A percentile compares a stretch with the other conserved stretches of the same genome.
phyloP scores from a whole-genome alignment of 30 jellyfish, hydroid and myxozoan species.

The Aurelia sp. region DNA sequence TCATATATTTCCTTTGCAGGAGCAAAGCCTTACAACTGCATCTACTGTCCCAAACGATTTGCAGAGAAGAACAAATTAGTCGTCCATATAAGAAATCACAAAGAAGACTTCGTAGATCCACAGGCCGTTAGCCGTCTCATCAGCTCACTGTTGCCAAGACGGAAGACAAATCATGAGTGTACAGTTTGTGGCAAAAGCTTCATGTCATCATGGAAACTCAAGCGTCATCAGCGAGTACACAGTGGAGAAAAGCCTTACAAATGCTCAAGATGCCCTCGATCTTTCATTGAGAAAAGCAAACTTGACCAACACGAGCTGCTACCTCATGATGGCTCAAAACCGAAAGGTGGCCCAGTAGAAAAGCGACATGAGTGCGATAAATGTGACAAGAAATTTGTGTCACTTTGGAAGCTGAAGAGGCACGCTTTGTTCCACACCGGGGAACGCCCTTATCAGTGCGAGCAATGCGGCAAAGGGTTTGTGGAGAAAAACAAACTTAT shows the following conservation, averaged over 20 bases:
- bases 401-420: conserved; percentile 64
- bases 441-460: conserved; percentile 73
- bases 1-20: conserved; percentile 7
- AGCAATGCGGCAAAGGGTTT: conserved; percentile 68
- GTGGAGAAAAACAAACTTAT: conserved; percentile 65
- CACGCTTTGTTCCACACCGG: conserved; percentile 71
- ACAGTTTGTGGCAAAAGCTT: conserved; percentile 53
- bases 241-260: conserved; percentile 78
- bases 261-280: conserved; percentile 51
- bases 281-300: conserved; percentile 68
- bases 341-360: conserved; percentile 22
- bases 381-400: conserved; percentile 68
- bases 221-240: conserved; percentile 65
- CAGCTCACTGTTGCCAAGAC: conserved; percentile 60
- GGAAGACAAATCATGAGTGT: conserved; percentile 61
- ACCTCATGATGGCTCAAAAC: conserved; percentile 66
- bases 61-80: conserved; percentile 73
- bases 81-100: conserved; percentile 62
- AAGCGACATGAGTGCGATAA: conserved; percentile 51
- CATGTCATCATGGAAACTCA: conserved; percentile 72
- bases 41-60: conserved; percentile 75
- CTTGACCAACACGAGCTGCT: conserved; percentile 55
- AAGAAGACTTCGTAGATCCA: conserved; percentile 65
- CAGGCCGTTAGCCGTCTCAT: conserved; percentile 70
- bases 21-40: conserved; percentile 78